Conservation (phyloP, 2,113 vertebrate genomes). For the Paramormyrops kingsleyae region DNA sequence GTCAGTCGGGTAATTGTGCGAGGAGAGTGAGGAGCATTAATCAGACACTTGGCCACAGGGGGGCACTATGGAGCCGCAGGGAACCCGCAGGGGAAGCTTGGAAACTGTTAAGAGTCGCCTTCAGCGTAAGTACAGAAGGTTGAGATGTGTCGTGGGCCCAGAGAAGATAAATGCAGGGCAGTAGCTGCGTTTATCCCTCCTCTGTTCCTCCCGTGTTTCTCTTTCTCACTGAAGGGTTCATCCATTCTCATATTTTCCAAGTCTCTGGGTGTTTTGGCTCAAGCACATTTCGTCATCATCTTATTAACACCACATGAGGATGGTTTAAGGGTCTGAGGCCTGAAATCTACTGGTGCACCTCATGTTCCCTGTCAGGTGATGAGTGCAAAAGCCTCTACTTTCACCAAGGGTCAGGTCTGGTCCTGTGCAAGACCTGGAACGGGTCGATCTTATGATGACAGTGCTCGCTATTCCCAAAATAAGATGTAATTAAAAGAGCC, state of each 20-base stretch:
- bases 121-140: not conserved
- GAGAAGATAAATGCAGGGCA: constrained; percentile 11
- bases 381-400: not conserved
- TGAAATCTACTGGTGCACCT: not conserved
- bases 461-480: not conserved
- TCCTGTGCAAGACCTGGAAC: not conserved
- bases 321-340: too few species aligned
- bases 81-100: not conserved
- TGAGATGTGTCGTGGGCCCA: not conserved
- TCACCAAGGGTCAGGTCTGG: not conserved
- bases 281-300: not conserved
- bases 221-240: not conserved
- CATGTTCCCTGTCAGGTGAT: not conserved
- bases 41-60: not conserved
- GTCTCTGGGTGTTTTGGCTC: not conserved
- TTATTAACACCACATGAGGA: not conserved
- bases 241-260: not conserved
- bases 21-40: not conserved
- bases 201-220: not conserved
- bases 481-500: not conserved
- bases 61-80: not conserved
- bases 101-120: not conserved
- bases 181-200: constrained; percentile 12
- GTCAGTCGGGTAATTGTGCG: not conserved
- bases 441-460: not conserved